Percentiles rank a stretch among this genome's conserved stretches.
Conservation (phyloP, 2,797 vertebrate species). For the Rousettus madagascariensis region DNA sequence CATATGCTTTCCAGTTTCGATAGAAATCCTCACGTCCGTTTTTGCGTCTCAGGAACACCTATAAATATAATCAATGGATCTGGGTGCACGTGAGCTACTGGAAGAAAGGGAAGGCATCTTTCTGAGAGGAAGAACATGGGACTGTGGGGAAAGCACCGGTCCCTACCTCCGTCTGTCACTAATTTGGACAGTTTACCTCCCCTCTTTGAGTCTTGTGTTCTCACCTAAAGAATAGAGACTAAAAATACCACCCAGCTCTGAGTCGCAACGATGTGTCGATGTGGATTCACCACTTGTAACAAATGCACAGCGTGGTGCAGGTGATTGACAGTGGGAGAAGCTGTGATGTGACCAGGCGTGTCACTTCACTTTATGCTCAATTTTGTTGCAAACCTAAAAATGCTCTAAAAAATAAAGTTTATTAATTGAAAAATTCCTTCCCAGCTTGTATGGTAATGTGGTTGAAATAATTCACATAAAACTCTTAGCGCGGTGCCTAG, state of each 20-base stretch:
- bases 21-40: conserved; percentile 95
- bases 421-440: background rate
- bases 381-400: background rate
- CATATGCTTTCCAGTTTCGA: conserved; percentile 95
- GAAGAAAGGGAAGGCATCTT: background rate
- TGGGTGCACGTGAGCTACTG: background rate
- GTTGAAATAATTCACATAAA: background rate
- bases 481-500: background rate
- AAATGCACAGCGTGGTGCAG: background rate
- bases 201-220: background rate
- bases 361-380: background rate
- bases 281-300: background rate
- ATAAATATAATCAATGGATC: background rate
- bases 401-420: background rate
- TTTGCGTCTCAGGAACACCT: conserved; percentile 95
- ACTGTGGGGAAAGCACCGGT: background rate
- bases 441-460: background rate
- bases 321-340: background rate
- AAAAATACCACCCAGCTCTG: background rate
- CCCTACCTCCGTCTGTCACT: background rate
- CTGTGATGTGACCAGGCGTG: fast-evolving
- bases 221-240: background rate
- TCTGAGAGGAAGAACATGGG: background rate
- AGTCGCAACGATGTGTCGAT: fast-evolving
- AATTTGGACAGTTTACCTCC: no score